Conservation (phyloP, 2,113 vertebrate genomes). For the Noctilio leporinus region DNA sequence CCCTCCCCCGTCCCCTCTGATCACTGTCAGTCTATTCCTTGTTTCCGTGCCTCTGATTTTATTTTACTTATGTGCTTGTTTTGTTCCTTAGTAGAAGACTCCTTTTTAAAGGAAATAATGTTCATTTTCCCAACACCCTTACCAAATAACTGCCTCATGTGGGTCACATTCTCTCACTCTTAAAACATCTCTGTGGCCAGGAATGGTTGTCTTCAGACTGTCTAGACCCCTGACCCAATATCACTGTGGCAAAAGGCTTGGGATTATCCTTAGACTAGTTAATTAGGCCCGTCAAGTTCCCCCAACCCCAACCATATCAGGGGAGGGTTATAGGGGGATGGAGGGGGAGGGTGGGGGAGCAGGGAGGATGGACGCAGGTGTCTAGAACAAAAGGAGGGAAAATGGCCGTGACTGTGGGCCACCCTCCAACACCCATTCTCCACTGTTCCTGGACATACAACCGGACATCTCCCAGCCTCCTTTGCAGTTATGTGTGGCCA, state of each 20-base stretch:
- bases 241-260: neutral
- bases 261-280: neutral
- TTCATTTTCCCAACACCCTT: neutral
- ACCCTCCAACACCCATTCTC: neutral
- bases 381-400: neutral
- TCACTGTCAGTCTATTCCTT: too few species aligned
- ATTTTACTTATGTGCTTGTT: too few species aligned
- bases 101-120: neutral
- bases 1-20: too few species aligned
- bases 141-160: neutral
- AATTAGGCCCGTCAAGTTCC: too few species aligned
- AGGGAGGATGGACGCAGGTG: too few species aligned
- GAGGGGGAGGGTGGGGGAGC: too few species aligned
- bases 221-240: neutral
- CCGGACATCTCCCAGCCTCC: neutral
- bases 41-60: too few species aligned
- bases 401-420: neutral
- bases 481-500: neutral
- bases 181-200: neutral
- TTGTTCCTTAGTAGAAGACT: too few species aligned
- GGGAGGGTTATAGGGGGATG: fast-evolving
- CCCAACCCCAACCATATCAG: neutral
- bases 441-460: neutral
- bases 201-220: neutral
- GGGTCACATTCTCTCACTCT: neutral